These are phyloP conservation scores for Colostygia pectinataria DNA, from an alignment of 2,888 invertebrate species.

Conservation along the genomic window DNA sequence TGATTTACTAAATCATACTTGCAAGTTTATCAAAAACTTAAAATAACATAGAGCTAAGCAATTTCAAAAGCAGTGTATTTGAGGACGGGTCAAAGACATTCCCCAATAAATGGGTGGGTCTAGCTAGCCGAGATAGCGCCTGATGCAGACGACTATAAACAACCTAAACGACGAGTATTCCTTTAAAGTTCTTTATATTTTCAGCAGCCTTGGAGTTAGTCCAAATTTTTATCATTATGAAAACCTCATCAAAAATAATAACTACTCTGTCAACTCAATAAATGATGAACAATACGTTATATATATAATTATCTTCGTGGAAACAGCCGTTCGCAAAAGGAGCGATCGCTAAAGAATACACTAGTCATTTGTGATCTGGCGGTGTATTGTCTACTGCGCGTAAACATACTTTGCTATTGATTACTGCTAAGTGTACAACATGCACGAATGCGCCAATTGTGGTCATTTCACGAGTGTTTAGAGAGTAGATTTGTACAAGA, in stretches of 20 bases:
- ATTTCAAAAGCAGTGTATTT: conserved; percentile 1
- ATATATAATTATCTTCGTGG: conserved; percentile 38
- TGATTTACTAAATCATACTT: too few species aligned
- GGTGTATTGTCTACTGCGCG: conserved; percentile 42
- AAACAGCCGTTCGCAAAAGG: conserved; percentile 34
- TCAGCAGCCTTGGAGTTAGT: conserved; percentile 45
- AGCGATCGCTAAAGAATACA: conserved; percentile 13
- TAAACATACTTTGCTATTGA: conserved; percentile 42
- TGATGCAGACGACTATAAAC: conserved; percentile 53
- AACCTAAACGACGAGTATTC: conserved; percentile 47
- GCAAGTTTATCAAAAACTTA: too few species aligned
- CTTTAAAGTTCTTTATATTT: conserved; percentile 42
- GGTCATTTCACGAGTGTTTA: too few species aligned
- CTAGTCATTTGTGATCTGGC: conserved; percentile 43
- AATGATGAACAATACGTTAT: conserved; percentile 34
- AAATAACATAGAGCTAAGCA: conserved; percentile 1
- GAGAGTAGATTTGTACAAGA: too few species aligned
- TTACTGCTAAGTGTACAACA: conserved; percentile 21
- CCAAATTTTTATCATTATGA: conserved; percentile 36
- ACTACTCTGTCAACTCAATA: conserved; percentile 23
- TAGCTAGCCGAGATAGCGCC: conserved; percentile 70
- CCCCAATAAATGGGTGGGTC: conserved; percentile 55
- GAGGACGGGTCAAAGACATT: conserved; percentile 44
- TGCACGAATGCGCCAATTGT: conserved; percentile 17
- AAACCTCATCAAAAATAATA: conserved; percentile 17